phyloP scores from a whole-genome alignment of 2,113 vertebrate species.

The Gymnarchus niloticus region DNA sequence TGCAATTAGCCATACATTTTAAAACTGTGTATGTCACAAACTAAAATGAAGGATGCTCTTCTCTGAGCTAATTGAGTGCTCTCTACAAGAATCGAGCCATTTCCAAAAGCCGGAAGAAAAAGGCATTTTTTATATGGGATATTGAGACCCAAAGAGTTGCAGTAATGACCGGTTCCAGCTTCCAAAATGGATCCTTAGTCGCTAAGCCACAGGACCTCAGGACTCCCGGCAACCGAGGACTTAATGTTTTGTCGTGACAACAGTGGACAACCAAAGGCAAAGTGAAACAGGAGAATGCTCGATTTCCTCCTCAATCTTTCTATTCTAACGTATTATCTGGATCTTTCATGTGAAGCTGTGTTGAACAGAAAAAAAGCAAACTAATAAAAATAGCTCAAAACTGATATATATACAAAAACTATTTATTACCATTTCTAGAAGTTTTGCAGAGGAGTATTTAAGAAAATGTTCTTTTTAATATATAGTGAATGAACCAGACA shows the following conservation, averaged over 20 bases:
- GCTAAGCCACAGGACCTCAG: neutral
- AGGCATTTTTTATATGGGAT: neutral
- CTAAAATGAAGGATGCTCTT: neutral
- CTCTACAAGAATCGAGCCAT: neutral
- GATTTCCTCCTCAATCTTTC: constrained; percentile 8
- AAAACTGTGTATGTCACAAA: neutral
- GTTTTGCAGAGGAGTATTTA: neutral
- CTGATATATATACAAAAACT: neutral
- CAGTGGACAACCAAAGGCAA: neutral
- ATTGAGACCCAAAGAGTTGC: neutral
- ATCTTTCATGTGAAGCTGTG: neutral
- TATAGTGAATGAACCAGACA: neutral
- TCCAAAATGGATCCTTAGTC: neutral
- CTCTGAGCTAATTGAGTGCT: neutral
- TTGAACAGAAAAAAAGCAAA: neutral
- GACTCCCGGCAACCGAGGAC: neutral
- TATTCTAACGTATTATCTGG: constrained; percentile 11
- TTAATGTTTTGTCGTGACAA: neutral
- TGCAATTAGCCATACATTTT: neutral
- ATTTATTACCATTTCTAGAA: neutral
- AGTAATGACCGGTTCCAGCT: neutral
- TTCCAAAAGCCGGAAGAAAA: neutral
- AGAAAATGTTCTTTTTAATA: neutral
- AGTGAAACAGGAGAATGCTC: neutral
- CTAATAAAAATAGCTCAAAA: constrained; percentile 2